These are phyloP conservation scores for Aphidoletes aphidimyza DNA, from an alignment of 2,888 invertebrate genomes.

Conservation along the genomic window DNA sequence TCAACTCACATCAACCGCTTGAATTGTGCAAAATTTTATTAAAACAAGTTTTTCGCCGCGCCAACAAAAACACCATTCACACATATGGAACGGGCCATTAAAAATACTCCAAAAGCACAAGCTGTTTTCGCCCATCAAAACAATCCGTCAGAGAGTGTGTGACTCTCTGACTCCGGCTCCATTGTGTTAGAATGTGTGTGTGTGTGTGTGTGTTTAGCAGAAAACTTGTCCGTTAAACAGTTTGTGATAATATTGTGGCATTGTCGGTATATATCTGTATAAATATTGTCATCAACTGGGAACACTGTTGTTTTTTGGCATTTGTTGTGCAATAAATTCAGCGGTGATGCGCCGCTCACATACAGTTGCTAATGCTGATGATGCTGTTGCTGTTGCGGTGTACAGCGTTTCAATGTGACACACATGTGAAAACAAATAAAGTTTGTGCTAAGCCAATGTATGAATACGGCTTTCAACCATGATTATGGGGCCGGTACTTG, in stretches of 20 bases:
- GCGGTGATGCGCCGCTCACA: not conserved
- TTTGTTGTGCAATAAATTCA: slow-evolving; percentile 26
- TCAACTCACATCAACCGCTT: not conserved
- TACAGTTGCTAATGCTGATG: too few species aligned
- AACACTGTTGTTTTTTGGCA: not conserved
- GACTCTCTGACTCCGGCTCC: too few species aligned
- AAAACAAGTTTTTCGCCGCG: slow-evolving; percentile 34
- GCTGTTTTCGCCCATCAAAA: not conserved
- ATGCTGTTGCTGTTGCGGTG: not conserved
- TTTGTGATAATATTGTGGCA: slow-evolving; percentile 49
- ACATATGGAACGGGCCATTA: not conserved
- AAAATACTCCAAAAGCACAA: not conserved
- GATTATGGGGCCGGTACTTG: slow-evolving; percentile 36
- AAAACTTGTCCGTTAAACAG: slow-evolving; percentile 38
- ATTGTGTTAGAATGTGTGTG: not conserved
- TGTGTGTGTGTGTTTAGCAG: not conserved
- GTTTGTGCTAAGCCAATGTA: not conserved
- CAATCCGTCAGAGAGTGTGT: not conserved
- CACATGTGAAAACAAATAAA: slow-evolving; percentile 45
- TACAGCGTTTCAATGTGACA: not conserved
- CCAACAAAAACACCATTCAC: slow-evolving; percentile 13
- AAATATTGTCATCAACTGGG: slow-evolving; percentile 43
- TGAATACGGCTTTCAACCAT: not conserved
- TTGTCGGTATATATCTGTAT: not conserved
- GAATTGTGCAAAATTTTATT: slow-evolving; percentile 42